phyloP scores from a whole-genome alignment of 1,140 invertebrate genomes.

The Cydia strobilella region DNA sequence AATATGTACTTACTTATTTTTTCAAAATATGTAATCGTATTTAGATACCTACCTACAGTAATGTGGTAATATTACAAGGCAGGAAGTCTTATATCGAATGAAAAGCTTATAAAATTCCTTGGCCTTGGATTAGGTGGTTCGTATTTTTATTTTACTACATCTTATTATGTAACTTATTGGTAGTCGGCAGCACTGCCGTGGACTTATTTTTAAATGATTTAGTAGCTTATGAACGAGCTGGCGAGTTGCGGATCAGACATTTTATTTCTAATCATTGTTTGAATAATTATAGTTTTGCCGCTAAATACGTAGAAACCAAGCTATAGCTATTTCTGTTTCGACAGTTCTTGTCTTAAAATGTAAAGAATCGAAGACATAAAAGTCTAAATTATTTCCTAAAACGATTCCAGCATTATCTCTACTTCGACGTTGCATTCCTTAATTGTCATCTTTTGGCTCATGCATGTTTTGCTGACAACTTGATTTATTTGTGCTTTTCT shows the following conservation, averaged over 20 bases:
- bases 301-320: too few species aligned
- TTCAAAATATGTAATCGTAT: too few species aligned
- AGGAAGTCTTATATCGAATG: neutral
- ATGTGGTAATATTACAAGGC: neutral
- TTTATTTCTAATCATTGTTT: constrained; percentile 27
- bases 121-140: constrained; percentile 31
- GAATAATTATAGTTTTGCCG: too few species aligned
- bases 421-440: neutral
- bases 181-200: constrained; percentile 17
- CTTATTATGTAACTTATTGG: constrained; percentile 29
- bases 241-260: constrained; percentile 5
- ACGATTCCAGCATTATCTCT: neutral
- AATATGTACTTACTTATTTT: too few species aligned
- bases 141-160: constrained; percentile 30
- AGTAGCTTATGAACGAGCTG: constrained; percentile 20
- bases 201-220: constrained; percentile 31
- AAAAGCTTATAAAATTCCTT: constrained; percentile 19
- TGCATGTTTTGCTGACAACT: constrained; percentile 7
- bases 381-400: neutral
- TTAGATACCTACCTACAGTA: neutral
- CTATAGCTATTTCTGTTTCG: too few species aligned
- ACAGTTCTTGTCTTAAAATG: too few species aligned
- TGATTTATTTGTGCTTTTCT: constrained; percentile 7
- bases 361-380: too few species aligned
- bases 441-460: neutral